These are phyloP conservation scores for Microtus ochrogaster DNA, from an alignment of 2,113 vertebrate genomes.

Conservation along the genomic window DNA sequence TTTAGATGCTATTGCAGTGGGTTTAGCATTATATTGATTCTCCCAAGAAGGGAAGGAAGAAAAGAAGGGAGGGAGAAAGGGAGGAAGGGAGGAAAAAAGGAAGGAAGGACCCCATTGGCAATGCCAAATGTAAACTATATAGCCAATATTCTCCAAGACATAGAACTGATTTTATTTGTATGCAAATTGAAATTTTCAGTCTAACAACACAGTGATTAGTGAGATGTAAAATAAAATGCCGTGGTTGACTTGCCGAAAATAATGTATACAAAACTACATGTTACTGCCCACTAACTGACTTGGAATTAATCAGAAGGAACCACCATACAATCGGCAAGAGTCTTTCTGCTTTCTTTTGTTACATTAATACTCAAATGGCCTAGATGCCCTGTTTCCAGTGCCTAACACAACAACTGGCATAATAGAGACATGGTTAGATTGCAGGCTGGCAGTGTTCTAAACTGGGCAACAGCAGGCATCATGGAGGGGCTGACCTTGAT, in stretches of 20 bases:
- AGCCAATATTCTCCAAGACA: background rate
- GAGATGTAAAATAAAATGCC: slow-evolving; percentile 28
- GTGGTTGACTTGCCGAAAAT: background rate
- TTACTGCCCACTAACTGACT: slow-evolving; percentile 22
- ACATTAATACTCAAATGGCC: slow-evolving; percentile 3
- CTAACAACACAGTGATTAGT: background rate
- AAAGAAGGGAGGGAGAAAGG: too few species aligned
- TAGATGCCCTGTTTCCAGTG: background rate
- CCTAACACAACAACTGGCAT: background rate
- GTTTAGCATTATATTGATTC: slow-evolving; percentile 1
- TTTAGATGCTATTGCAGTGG: background rate
- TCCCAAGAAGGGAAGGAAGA: background rate
- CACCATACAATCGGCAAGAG: background rate
- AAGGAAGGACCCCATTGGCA: background rate
- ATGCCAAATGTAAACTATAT: slow-evolving; percentile 26
- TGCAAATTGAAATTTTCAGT: background rate
- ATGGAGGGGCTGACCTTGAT: slow-evolving; percentile 55
- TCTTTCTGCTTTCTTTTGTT: slow-evolving; percentile 2
- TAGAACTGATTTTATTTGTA: background rate
- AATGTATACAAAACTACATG: background rate
- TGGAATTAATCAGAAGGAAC: background rate
- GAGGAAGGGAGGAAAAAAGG: background rate
- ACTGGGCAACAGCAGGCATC: slow-evolving; percentile 32
- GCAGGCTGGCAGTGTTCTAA: slow-evolving; percentile 38
- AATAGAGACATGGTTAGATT: background rate